These are phyloP conservation scores for Diabrotica virgifera DNA, from an alignment of 1,140 invertebrate genomes.

Conservation along the genomic window DNA sequence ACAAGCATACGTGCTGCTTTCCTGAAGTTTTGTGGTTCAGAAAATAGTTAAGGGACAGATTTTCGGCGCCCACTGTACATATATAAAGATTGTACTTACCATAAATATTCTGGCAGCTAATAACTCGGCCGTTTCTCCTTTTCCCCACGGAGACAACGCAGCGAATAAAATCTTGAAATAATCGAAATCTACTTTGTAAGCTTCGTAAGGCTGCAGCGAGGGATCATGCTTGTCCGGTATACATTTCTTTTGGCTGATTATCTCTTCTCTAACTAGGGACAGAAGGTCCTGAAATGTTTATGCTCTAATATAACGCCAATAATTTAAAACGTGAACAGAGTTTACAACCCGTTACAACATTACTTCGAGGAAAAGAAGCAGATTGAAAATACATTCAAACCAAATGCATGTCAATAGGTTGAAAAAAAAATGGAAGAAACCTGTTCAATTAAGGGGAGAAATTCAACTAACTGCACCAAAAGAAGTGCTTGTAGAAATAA, in stretches of 20 bases:
- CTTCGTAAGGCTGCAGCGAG: conserved; percentile 73
- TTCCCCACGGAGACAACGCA: conserved; percentile 85
- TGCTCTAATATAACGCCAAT: conserved; percentile 27
- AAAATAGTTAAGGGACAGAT: neutral
- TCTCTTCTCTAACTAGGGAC: conserved; percentile 68
- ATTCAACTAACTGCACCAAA: no score
- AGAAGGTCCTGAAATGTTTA: conserved; percentile 62
- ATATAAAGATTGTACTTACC: conserved; percentile 53
- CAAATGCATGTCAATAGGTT: no score
- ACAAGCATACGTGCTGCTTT: no score
- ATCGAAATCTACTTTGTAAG: conserved; percentile 86
- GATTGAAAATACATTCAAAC: no score
- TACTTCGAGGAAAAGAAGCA: no score
- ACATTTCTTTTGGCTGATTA: conserved; percentile 62
- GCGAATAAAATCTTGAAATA: conserved; percentile 84
- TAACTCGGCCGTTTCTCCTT: conserved; percentile 70
- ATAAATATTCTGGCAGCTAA: conserved; percentile 82
- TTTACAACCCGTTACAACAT: no score
- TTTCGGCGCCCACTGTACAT: no score
- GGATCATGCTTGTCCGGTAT: conserved; percentile 64
- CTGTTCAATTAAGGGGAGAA: no score
- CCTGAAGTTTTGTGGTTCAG: no score
- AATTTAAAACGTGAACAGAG: neutral
- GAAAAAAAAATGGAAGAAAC: no score
- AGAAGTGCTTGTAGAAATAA: no score